Conservation (phyloP, 2,888 invertebrate species). For the Sinodicranocentrus sp. region DNA sequence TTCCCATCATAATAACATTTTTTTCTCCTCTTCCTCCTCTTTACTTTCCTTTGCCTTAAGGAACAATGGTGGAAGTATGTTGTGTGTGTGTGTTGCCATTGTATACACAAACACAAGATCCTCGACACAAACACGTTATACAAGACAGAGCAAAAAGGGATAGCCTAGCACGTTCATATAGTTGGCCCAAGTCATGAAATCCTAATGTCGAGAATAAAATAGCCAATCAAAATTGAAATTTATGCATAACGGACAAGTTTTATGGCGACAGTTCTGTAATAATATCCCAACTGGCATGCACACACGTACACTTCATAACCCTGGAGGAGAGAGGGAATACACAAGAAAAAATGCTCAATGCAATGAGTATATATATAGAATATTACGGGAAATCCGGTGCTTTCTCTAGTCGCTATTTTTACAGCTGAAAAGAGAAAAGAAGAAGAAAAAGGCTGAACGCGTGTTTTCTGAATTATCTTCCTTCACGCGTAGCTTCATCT, state of each 20-base stretch:
- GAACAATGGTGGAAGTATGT: constrained; percentile 42
- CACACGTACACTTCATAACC: constrained; percentile 46
- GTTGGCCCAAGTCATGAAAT: constrained; percentile 64
- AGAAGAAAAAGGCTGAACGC: constrained; percentile 18
- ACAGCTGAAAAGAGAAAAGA: constrained; percentile 22
- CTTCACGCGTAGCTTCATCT: constrained; percentile 1
- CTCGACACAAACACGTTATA: too few species aligned
- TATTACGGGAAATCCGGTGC: constrained; percentile 58
- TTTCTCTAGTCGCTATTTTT: constrained; percentile 33
- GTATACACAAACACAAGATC: neutral
- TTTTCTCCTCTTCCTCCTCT: constrained; percentile 11
- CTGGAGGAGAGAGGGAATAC: neutral
- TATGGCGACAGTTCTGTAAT: constrained; percentile 69
- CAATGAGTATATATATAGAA: neutral
- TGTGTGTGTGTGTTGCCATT: constrained; percentile 32
- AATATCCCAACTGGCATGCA: constrained; percentile 64
- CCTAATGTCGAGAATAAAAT: constrained; percentile 68
- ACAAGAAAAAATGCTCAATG: too few species aligned
- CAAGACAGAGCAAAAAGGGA: constrained; percentile 12
- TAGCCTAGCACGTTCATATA: constrained; percentile 16
- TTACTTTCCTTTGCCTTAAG: constrained; percentile 29
- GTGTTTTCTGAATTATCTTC: constrained; percentile 30
- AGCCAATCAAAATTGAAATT: constrained; percentile 71
- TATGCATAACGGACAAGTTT: constrained; percentile 68
- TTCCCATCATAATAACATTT: constrained; percentile 53